Base-by-base conservation (phyloP, 2,888 invertebrate species). In the Phragmatobia fuliginosa region DNA sequence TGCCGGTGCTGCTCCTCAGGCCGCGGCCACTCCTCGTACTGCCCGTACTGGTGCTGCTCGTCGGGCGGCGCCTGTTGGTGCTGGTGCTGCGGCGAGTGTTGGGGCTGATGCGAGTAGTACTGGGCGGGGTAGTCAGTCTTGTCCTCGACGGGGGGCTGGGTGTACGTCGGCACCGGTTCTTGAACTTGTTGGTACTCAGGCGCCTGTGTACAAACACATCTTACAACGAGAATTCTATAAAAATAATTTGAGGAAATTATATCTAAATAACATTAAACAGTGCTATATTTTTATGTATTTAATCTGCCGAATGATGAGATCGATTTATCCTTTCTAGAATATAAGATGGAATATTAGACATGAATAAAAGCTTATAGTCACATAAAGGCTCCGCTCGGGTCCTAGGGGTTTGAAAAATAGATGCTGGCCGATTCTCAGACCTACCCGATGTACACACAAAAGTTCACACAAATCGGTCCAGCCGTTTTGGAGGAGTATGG, bases 61-160 rank as follows among this genome's bases (percentile, higher is more conserved):
- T 77, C 36, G 18, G 28, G 16, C 38, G 41, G 38, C 16, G 41
- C 28, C 28, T 25, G 56, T 5, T 56, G 56, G 2, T 25, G 52
- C 10, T 56, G 56, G 14, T 56, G 56, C 6, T 56, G 56, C 58
- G 38, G 71, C 49, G 59, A 74, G 38, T 60, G 77, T 14, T 68
- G 75, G 8, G 67, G 72, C 33, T 62, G 84, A 65, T 75, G 82
- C 72, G 80, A 72, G 79, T 87, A 85, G 81, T 87, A 85, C 68
- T 85, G 88, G 61, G 79, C 66, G 36, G 84, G 63, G 82, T 87
- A 87, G 70, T 88, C 87, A 11, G 85, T 71, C 38, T 83, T 67
- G 70, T 86, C 88, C 32, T 85, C 85, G 10, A 60, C 25, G 16
- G 58, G 66, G 4, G 85, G 83, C 74, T 82, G 75, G 31, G 65